Conservation (phyloP, 2,113 vertebrate species). For the Oenanthe melanoleuca region DNA sequence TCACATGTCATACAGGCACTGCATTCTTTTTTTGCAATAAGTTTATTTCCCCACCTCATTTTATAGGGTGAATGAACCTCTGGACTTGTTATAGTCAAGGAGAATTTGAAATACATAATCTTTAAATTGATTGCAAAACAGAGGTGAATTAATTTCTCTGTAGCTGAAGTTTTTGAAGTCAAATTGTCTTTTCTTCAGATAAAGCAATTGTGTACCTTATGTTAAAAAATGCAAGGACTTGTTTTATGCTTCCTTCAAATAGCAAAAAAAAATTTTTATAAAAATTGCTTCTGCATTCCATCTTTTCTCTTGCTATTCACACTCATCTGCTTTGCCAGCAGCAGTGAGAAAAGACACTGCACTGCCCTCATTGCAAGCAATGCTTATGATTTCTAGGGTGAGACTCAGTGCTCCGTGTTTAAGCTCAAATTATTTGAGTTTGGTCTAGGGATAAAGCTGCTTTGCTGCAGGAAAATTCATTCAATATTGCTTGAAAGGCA, state of each 20-base stretch:
- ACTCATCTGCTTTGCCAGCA: not conserved
- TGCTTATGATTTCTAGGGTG: not conserved
- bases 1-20: not conserved
- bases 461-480: not conserved
- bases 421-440: not conserved
- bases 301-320: not conserved
- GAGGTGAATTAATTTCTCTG: not conserved
- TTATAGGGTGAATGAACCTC: not conserved
- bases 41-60: not conserved
- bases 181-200: not conserved
- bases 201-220: not conserved
- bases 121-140: not conserved
- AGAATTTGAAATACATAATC: not conserved
- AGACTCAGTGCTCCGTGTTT: not conserved
- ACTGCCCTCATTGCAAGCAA: not conserved
- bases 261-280: not conserved
- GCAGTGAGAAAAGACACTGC: not conserved
- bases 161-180: not conserved
- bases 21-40: not conserved
- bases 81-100: not conserved
- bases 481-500: not conserved
- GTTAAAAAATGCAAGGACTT: not conserved
- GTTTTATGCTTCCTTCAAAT: not conserved
- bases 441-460: not conserved
- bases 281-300: not conserved